Evolutionary conservation across 2,797 vertebrate species (phyloP).

Genomic region (Allobates femoralis): DNA sequence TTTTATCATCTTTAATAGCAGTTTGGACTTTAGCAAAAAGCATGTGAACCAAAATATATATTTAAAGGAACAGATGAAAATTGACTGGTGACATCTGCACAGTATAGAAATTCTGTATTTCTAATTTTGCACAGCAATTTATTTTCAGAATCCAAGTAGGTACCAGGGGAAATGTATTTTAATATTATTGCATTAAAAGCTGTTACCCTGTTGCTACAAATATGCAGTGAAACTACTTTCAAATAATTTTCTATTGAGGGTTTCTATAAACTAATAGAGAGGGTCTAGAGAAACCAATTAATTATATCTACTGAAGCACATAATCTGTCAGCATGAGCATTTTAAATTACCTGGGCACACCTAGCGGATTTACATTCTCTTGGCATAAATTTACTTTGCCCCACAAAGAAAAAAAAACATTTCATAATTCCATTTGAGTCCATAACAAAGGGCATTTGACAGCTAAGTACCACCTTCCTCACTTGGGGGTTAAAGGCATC

Average conservation of each 20-base stretch:
- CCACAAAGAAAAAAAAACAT: slow-evolving; percentile 84
- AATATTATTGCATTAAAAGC: not conserved
- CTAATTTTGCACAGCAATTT: not conserved
- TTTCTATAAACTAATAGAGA: slow-evolving; percentile 75
- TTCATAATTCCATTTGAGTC: slow-evolving; percentile 88
- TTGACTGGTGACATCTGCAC: not conserved
- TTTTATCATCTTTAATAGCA: too few relatives aligned
- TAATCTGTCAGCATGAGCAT: slow-evolving; percentile 92
- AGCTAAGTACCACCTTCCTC: slow-evolving; percentile 81
- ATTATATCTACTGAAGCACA: slow-evolving; percentile 88
- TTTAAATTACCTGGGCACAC: slow-evolving; percentile 93
- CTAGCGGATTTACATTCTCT: slow-evolving; percentile 92
- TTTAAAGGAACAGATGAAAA: not conserved
- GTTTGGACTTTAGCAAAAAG: too few relatives aligned
- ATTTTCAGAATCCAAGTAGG: not conserved
- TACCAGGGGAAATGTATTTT: not conserved
- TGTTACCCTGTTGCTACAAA: not conserved
- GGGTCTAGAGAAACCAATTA: slow-evolving; percentile 80
- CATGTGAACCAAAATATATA: too few relatives aligned
- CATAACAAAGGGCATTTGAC: slow-evolving; percentile 79
- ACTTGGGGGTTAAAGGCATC: slow-evolving; percentile 80
- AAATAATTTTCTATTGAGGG: slow-evolving; percentile 70
- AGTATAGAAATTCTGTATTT: not conserved
- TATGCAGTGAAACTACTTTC: slow-evolving; percentile 69
- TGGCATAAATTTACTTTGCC: slow-evolving; percentile 87